Evolutionary conservation across 2,888 invertebrate genomes (phyloP).

Genomic region (Seladonia tumulorum): DNA sequence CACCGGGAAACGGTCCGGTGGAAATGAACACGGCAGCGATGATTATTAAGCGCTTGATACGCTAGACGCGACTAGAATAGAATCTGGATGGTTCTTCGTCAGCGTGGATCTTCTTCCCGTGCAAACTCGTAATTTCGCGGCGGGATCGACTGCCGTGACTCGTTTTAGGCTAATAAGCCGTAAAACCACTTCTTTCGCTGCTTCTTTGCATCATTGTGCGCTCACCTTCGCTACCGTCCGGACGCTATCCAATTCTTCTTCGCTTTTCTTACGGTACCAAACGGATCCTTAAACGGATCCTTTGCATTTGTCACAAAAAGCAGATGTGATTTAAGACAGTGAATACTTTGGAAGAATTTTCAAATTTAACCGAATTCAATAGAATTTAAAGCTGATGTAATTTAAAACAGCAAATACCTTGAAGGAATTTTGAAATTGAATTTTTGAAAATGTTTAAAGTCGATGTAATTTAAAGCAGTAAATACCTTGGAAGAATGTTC

Average conservation of each 20-base stretch:
- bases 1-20: background rate
- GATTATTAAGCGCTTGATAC: conserved; percentile 23
- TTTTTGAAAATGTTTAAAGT: no score
- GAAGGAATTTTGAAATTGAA: no score
- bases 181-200: conserved; percentile 15
- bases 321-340: no score
- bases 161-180: conserved; percentile 12
- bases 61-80: conserved; percentile 12
- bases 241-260: background rate
- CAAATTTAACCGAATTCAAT: no score
- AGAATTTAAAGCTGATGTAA: no score
- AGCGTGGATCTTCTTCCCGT: conserved; percentile 1
- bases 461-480: no score
- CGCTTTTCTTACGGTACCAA: background rate
- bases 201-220: background rate
- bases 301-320: no score
- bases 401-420: no score
- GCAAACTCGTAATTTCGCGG: conserved; percentile 17
- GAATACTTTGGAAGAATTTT: no score
- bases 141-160: background rate
- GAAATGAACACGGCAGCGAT: conserved; percentile 8
- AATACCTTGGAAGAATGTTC: no score
- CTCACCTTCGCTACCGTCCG: background rate
- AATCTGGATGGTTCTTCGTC: background rate
- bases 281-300: no score